Evolutionary conservation across 2,113 vertebrate species (phyloP), one percentile per base, ranked within the genome.

Genomic region (Chunga burmeisteri): DNA sequence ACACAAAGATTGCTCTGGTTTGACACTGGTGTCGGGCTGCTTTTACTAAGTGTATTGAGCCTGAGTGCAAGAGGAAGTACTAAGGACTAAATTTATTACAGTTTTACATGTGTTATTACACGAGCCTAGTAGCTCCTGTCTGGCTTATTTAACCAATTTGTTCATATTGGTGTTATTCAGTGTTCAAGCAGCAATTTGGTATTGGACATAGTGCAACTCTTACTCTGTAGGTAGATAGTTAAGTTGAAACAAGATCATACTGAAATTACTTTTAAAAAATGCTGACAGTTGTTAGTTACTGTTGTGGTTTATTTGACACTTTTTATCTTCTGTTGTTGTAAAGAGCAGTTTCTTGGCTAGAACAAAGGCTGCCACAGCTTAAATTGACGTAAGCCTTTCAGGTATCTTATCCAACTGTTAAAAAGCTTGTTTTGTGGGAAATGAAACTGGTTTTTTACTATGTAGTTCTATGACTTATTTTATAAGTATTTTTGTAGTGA

Each of bases 111-210:
- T 40, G 25, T 46, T 62, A 53, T 68, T 38, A 18, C 30, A 3
- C 25, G 9, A 44, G 47, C 14, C 36, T 36, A 8, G 5, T 27
- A 75, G 42, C 18, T 81, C 30, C 2, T 4, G 11, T 75, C 67
- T 55, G 50, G 22, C 7, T 27, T 62, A 20, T n/a, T 61, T 36
- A 62, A 50, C 55, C 23, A 2, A 3, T 8, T 29, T 68, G 21
- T 22, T 55, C 65, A 1, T 18, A 6, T 16, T 3, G 6, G 14
- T 49, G 32, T 27, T 55, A 18, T 1, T 49, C 1, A 1, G 16
- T 46, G 30, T 55, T 55, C 32, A 20, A 4, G 12, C 21, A 65
- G 42, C n/a, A 40, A 2, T 38, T 55, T 62, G 47, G 23, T 49
- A 4, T 34, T 15, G 38, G 74, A 18, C 27, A 8, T 6, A 19